Base-by-base conservation (phyloP, 2,113 vertebrate species). In the Gasterosteus nipponicus region DNA sequence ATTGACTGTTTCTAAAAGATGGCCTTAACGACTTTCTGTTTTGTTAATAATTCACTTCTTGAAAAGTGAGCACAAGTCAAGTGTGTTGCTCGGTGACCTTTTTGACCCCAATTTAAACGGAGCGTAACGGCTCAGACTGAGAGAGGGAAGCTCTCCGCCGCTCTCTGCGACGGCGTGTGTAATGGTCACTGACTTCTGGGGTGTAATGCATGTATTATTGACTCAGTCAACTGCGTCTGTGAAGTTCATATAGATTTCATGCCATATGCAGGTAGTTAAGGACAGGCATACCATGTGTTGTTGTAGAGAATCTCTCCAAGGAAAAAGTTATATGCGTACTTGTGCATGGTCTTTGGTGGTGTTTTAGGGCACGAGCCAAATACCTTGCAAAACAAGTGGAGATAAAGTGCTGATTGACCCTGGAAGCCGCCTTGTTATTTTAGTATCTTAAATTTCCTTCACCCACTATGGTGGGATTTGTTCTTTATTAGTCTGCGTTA, bases 1-100 rank as follows among this genome's bases (percentile, higher is more conserved):
- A 39, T 38, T 16, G 57, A 16, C 0, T 29, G 3, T 53, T 3
- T 60, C 26, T 12, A 8, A 38, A 60, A 46, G 14, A 62, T 31
- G 22, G n/a, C 46, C 9, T 39, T 16, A 15, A 11, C 33, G 19
- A 33, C 69, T 42, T 74, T 7, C 7, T 75, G n/a, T 78, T 68
- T 67, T 85, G 69, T 67, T 60, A 35, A 59, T 78, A 63, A 64
- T 73, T 74, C 41, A 71, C 57, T 69, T 62, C 58, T 75, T 77
- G 10, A 7, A 62, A 72, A 56, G 33, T 70, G 58, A 73, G 29
- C 67, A 63, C 29, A 78, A 61, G 56, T 70, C 46, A 62, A 72
- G 33, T 42, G 60, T 49, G 39, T 60, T 44, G 26, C 3, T 68
- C 47, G 0, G 4, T 64, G 29, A 75, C 79, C 69, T 79, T 70